Conservation (phyloP, 2,797 vertebrate species). For the Oophaga sylvatica region DNA sequence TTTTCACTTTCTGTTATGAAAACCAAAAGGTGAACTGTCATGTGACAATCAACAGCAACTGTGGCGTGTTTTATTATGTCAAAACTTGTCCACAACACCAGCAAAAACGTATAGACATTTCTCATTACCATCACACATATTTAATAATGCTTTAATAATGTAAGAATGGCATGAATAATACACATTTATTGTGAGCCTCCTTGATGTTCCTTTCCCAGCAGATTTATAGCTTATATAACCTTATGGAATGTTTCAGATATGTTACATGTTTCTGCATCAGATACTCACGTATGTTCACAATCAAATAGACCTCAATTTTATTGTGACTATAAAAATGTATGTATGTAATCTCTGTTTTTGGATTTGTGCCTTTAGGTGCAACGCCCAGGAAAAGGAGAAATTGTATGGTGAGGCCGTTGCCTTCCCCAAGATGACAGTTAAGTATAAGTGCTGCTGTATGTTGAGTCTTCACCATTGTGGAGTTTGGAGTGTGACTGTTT, state of each 20-base stretch:
- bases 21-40: slow-evolving; percentile 49
- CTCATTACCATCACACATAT: slow-evolving; percentile 32
- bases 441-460: neutral
- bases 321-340: neutral
- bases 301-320: neutral
- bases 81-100: slow-evolving; percentile 35
- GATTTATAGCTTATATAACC: neutral
- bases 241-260: neutral
- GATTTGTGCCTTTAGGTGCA: neutral
- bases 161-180: slow-evolving; percentile 15
- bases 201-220: neutral
- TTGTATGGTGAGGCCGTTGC: neutral
- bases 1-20: slow-evolving; percentile 53
- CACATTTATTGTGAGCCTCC: neutral
- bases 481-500: no score
- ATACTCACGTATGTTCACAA: neutral
- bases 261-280: neutral
- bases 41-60: slow-evolving; percentile 53
- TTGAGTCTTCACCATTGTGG: neutral
- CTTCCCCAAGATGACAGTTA: neutral
- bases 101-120: slow-evolving; percentile 1
- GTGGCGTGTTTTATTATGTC: slow-evolving; percentile 50
- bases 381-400: neutral
- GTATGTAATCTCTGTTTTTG: neutral
- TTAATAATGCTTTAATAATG: slow-evolving; percentile 30